A percentile compares a stretch with the other conserved stretches of the same genome.
phyloP scores from a whole-genome alignment of 1,140 invertebrate species.

The Pseudomyrmex dendroicus region DNA sequence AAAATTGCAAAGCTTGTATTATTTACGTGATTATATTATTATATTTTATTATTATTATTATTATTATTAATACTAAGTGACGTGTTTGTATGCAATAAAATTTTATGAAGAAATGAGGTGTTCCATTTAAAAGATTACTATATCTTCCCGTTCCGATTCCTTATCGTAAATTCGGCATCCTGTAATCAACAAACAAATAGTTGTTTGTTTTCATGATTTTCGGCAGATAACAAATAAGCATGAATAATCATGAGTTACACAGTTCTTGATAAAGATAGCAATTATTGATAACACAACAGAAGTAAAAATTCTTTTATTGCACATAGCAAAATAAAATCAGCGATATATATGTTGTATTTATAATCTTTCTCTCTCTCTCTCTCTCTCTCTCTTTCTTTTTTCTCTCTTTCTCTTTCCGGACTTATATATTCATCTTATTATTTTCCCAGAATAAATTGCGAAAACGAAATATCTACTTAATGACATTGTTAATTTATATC shows the following conservation, averaged over 20 bases:
- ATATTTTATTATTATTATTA: background rate
- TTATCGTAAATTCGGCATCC: constrained; percentile 5
- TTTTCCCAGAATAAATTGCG: background rate
- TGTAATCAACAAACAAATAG: background rate
- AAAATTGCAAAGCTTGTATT: constrained; percentile 8
- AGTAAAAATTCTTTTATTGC: constrained; percentile 13
- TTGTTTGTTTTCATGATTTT: constrained; percentile 25
- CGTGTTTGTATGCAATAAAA: constrained; percentile 22
- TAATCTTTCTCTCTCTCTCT: no score
- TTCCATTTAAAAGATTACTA: constrained; percentile 12
- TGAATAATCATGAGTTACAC: background rate
- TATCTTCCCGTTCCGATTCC: constrained; percentile 6
- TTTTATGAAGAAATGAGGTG: background rate
- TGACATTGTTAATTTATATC: background rate
- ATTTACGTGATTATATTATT: background rate
- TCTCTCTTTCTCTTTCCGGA: background rate
- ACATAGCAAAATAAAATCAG: background rate
- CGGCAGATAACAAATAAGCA: constrained; percentile 18
- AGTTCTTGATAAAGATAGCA: constrained; percentile 11
- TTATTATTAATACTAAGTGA: constrained; percentile 5
- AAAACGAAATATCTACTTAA: background rate
- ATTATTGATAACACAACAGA: background rate
- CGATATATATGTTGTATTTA: no score
- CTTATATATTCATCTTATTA: background rate
- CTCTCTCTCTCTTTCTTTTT: no score